phyloP scores from a whole-genome alignment of 1,140 invertebrate species.

The Ceratosolen fusciceps region DNA sequence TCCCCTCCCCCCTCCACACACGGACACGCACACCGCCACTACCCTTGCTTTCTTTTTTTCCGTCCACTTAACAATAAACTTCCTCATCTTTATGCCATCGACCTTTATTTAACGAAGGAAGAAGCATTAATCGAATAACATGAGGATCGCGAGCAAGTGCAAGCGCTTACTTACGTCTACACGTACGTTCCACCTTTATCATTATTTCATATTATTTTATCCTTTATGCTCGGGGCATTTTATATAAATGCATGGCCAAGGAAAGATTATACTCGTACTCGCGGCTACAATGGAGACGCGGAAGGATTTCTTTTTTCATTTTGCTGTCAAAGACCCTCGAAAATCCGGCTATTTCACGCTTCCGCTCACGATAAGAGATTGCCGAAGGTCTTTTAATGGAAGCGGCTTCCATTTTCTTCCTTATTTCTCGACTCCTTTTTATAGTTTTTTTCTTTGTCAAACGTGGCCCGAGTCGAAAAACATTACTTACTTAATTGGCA shows the following conservation, averaged over 20 bases:
- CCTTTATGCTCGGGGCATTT: constrained; percentile 36
- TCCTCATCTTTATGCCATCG: not conserved
- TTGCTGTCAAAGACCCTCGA: constrained; percentile 44
- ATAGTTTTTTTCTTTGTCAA: no score
- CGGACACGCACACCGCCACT: no score
- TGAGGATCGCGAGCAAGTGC: no score
- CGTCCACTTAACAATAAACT: constrained; percentile 39
- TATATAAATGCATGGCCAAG: constrained; percentile 23
- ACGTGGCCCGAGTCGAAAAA: constrained; percentile 24
- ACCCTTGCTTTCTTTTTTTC: no score
- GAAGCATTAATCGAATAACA: not conserved
- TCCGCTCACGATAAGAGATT: constrained; percentile 36
- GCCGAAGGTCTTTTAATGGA: constrained; percentile 29
- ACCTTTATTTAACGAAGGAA: no score
- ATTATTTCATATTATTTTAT: constrained; percentile 42
- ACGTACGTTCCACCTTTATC: no score
- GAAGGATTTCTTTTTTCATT: constrained; percentile 40
- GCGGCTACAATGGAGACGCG: constrained; percentile 24
- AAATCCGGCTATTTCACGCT: constrained; percentile 47
- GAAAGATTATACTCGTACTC: constrained; percentile 33
- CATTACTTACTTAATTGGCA: constrained; percentile 30
- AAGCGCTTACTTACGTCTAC: no score
- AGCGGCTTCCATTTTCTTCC: constrained; percentile 26
- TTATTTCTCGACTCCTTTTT: no score
- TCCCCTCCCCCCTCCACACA: not conserved